Conservation (phyloP, 2,113 vertebrate genomes). For the Origma solitaria region DNA sequence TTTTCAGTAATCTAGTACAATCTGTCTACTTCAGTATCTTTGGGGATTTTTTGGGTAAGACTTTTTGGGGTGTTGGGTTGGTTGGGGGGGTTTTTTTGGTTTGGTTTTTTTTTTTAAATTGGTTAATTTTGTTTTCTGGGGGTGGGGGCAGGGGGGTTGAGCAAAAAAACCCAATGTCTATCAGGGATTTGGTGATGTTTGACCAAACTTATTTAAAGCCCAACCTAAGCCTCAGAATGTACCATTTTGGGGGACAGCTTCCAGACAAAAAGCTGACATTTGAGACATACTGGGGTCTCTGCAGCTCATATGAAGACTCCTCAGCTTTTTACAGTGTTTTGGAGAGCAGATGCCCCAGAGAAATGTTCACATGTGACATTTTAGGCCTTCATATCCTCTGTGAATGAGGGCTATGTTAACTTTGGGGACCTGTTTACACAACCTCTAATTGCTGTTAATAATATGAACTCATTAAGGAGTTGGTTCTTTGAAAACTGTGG, state of each 20-base stretch:
- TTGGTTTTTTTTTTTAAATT: too few species aligned
- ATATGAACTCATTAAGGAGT: neutral
- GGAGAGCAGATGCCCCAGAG: neutral
- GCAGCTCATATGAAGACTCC: neutral
- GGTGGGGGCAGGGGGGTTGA: fast-evolving
- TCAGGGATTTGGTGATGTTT: neutral
- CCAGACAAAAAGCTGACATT: neutral
- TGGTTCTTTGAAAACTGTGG: neutral
- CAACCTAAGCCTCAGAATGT: neutral
- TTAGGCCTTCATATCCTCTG: neutral
- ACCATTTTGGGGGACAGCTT: neutral
- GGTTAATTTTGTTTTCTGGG: neutral
- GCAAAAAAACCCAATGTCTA: neutral
- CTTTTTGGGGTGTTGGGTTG: fast-evolving
- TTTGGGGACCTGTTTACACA: neutral
- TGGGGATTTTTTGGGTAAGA: neutral
- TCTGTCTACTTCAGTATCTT: neutral
- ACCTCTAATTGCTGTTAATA: neutral
- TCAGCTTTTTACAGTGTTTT: neutral
- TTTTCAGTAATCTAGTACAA: neutral
- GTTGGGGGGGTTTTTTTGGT: neutral
- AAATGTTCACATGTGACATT: neutral
- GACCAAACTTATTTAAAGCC: neutral
- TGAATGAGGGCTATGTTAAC: neutral
- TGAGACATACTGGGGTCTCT: neutral